These are phyloP conservation scores for Todiramphus chloris DNA, from an alignment of 2,113 vertebrate genomes.

Conservation along the genomic window DNA sequence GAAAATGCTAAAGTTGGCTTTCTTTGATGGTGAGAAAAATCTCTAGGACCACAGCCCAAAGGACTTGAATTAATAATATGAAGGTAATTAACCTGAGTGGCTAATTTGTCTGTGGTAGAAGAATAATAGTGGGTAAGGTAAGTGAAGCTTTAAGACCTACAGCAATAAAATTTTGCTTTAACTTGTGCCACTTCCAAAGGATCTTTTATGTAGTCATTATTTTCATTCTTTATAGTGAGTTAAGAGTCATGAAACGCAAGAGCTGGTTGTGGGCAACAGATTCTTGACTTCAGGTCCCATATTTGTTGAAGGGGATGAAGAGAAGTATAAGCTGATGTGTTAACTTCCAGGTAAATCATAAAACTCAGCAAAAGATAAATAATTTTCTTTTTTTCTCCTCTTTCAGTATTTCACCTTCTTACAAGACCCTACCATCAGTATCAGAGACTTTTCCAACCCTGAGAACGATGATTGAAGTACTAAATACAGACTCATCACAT, in stretches of 20 bases:
- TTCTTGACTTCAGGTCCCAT: neutral
- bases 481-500: conserved; percentile 92
- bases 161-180: neutral
- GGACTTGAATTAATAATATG: neutral
- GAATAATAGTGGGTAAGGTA: neutral
- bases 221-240: neutral
- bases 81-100: neutral
- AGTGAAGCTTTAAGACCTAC: neutral
- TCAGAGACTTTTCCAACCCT: conserved; percentile 91
- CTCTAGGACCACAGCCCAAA: neutral
- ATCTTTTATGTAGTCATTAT: neutral
- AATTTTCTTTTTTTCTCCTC: neutral
- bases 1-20: neutral
- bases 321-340: neutral
- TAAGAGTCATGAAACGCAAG: neutral
- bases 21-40: neutral
- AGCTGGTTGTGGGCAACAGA: neutral
- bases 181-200: neutral
- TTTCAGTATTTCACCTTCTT: conserved; percentile 89
- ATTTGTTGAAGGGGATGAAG: neutral
- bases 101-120: neutral
- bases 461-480: conserved; percentile 93
- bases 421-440: conserved; percentile 91
- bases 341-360: neutral
- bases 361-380: neutral